A percentile compares a stretch with the other conserved stretches of the same genome.
Evolutionary conservation across 2,797 vertebrate genomes (phyloP).

Genomic region (Ctenosaura bakeri): DNA sequence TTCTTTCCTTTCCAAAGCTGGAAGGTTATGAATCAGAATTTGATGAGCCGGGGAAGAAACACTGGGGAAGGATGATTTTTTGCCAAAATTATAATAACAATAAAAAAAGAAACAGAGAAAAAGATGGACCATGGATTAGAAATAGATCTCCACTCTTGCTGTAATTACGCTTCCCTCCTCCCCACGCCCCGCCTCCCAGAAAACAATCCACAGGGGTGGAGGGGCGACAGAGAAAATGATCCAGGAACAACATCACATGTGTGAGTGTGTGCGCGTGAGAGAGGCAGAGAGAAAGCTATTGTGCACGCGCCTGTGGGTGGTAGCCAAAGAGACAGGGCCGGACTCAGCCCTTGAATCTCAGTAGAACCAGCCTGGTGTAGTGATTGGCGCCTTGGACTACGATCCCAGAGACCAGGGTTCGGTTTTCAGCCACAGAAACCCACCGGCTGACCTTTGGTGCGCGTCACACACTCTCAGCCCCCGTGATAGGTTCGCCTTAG

Average conservation of each 20-base stretch:
- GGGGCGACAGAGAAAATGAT: background rate
- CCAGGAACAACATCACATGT: background rate
- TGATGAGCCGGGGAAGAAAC: background rate
- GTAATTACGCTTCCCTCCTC: background rate
- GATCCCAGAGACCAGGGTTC: too few relatives aligned
- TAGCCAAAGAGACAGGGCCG: background rate
- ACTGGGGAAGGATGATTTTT: background rate
- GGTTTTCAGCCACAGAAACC: too few relatives aligned
- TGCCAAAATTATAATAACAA: background rate
- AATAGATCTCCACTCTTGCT: background rate
- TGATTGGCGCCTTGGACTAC: too few relatives aligned
- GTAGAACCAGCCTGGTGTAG: too few relatives aligned
- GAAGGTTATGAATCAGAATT: constrained; percentile 55
- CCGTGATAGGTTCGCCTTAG: too few relatives aligned
- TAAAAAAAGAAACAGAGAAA: background rate
- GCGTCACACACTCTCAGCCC: too few relatives aligned
- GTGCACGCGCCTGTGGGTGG: background rate
- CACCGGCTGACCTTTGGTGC: too few relatives aligned
- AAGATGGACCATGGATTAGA: background rate
- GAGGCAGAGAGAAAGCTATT: too few relatives aligned
- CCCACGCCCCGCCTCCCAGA: background rate
- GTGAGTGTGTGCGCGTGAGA: background rate
- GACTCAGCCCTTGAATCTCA: background rate
- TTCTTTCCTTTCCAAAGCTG: background rate
- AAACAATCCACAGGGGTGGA: background rate